phyloP scores from a whole-genome alignment of 1,140 invertebrate genomes.

The Drosophila tristis region DNA sequence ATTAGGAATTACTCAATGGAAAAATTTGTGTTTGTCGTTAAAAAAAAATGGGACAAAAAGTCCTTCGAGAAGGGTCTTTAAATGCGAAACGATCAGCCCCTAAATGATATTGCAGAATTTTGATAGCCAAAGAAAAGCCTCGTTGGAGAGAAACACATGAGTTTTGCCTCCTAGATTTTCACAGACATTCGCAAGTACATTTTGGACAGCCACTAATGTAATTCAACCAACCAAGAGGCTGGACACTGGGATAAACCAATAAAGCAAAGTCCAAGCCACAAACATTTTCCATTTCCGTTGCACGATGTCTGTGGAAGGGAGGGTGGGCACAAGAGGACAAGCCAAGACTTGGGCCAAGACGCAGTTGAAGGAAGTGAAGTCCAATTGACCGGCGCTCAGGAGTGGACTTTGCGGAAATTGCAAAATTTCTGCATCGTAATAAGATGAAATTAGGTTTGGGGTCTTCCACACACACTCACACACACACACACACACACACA shows the following conservation, averaged over 20 bases:
- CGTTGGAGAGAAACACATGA: too few relatives aligned
- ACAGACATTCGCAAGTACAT: background rate
- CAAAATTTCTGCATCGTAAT: constrained; percentile 82
- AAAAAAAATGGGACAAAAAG: constrained; percentile 14
- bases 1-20: constrained; percentile 46
- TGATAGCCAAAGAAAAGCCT: background rate
- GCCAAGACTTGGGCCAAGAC: constrained; percentile 27
- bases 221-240: constrained; percentile 36
- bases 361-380: constrained; percentile 22
- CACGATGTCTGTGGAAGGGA: constrained; percentile 15
- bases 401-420: constrained; percentile 72
- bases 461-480: constrained; percentile 27
- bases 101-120: background rate
- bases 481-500: constrained; percentile 26
- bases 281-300: constrained; percentile 69
- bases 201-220: constrained; percentile 11
- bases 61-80: background rate
- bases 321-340: background rate
- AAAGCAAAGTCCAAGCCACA: constrained; percentile 53
- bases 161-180: background rate
- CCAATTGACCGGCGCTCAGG: constrained; percentile 42
- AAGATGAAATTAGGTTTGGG: constrained; percentile 81
- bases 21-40: constrained; percentile 43
- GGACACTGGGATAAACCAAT: constrained; percentile 42
- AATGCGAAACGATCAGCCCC: background rate